Evolutionary conservation across 2,797 vertebrate species (phyloP), one percentile per base, ranked within the genome.

Genomic region (Notolepis coatsorum): DNA sequence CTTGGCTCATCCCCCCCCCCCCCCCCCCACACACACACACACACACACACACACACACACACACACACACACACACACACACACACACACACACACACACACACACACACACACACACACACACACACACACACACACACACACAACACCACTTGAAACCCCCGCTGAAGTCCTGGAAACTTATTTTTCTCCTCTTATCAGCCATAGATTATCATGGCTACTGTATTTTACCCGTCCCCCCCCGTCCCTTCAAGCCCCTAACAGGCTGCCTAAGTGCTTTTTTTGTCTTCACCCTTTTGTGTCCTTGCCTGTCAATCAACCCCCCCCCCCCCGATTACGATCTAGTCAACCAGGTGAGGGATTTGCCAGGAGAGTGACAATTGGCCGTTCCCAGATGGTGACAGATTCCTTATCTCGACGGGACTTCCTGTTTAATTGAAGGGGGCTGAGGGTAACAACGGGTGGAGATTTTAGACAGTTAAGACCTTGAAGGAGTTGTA

Each of bases 221-320:
- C 86, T 80, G 82, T 80, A 84, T 84, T 79, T 82, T 72, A 68
- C 80, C 1, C 37, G 72, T 69, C 63, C 62, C 60, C 55, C 23
- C 65, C 71, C 61, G 57, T 85, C 61, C 67, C n/a, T n/a, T n/a
- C n/a, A 64, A 47, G 68, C 53, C 60, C n/a, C 79, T 87, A 89
- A 86, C 83, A 81, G 81, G 67, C 77, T 81, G 82, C 81, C 80
- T 90, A 88, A 89, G 85, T 87, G 85, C 79, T 89, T 84, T 46
- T 8, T 4, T 68, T 76, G 80, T 75, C 88, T 89, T 82, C 81
- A 85, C 89, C 89, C 89, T 91, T 89, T 91, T 86, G 84, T 86
- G 86, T 87, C 87, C 87, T 91, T 90, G 81, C 79, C 78, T 87
- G 85, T 88, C 89, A 89, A 86, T 90, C 88, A 85, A 55, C 5